Conservation (phyloP, 1,140 invertebrate species). For the Drosophila pseudoananassae region DNA sequence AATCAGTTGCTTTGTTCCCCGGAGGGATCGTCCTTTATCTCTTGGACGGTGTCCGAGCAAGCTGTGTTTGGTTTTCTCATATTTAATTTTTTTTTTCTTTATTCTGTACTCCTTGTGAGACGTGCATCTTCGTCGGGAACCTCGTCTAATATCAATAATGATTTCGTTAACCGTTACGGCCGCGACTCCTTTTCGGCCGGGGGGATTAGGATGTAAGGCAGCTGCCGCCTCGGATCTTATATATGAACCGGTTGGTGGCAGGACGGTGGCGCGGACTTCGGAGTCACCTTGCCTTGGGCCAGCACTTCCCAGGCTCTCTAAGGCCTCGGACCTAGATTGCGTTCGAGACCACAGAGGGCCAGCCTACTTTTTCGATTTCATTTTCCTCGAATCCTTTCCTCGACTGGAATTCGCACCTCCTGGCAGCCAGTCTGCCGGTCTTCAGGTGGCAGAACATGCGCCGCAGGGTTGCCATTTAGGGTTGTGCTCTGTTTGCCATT, state of each 20-base stretch:
- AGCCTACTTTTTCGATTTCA: constrained; percentile 27
- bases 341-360: constrained; percentile 42
- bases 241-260: constrained; percentile 32
- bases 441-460: constrained; percentile 59
- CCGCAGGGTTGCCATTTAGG: constrained; percentile 62
- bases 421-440: constrained; percentile 26
- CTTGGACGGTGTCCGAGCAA: constrained; percentile 57
- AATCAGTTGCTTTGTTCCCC: constrained; percentile 61
- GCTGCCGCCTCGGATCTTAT: constrained; percentile 27
- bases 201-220: constrained; percentile 27
- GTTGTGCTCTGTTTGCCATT: constrained; percentile 19
- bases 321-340: constrained; percentile 12
- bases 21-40: constrained; percentile 27
- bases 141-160: constrained; percentile 47
- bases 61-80: constrained; percentile 33
- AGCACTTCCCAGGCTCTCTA: constrained; percentile 65
- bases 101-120: neutral
- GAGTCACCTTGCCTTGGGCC: constrained; percentile 46
- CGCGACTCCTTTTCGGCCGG: constrained; percentile 19
- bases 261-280: constrained; percentile 2
- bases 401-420: constrained; percentile 5
- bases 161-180: constrained; percentile 42
- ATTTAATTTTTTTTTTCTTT: neutral
- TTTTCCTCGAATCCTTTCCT: constrained; percentile 11
- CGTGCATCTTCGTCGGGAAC: neutral